Percentiles rank a stretch among this genome's conserved stretches.
Conservation (phyloP, 2,888 invertebrate species). For the Masnerella sp. region DNA sequence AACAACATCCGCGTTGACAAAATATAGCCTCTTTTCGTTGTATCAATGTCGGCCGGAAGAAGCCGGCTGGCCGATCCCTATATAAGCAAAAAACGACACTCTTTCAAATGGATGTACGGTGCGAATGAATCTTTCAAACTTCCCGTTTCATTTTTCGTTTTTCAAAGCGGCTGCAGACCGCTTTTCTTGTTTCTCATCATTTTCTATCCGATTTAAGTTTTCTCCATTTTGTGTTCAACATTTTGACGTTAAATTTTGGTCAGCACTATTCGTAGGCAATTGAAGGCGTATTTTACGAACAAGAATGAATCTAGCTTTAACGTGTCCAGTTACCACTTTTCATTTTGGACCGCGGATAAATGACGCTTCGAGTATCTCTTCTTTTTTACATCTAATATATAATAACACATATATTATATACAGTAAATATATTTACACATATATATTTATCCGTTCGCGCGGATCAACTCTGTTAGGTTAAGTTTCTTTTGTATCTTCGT, state of each 20-base stretch:
- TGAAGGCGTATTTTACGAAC: conserved; percentile 74
- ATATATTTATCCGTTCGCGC: conserved; percentile 63
- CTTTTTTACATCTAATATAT: conserved; percentile 67
- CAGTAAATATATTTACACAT: conserved; percentile 65
- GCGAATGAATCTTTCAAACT: conserved; percentile 75
- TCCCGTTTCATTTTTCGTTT: conserved; percentile 55
- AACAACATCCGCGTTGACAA: conserved; percentile 75
- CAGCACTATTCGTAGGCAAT: conserved; percentile 66
- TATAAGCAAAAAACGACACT: conserved; percentile 73
- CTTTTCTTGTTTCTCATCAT: background rate
- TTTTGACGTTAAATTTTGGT: conserved; percentile 37
- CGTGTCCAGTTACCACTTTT: conserved; percentile 2
- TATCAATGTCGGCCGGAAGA: conserved; percentile 68
- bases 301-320: conserved; percentile 33
- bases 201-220: conserved; percentile 13
- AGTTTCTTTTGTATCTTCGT: conserved; percentile 65
- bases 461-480: conserved; percentile 65
- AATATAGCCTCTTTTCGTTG: conserved; percentile 77
- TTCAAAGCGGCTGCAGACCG: conserved; percentile 19
- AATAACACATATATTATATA: conserved; percentile 59
- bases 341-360: conserved; percentile 61
- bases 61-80: conserved; percentile 69
- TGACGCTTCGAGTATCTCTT: conserved; percentile 72
- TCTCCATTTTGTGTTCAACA: conserved; percentile 49
- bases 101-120: conserved; percentile 77